Base-by-base conservation (phyloP, 2,113 vertebrate species). In the Picathartes gymnocephalus region DNA sequence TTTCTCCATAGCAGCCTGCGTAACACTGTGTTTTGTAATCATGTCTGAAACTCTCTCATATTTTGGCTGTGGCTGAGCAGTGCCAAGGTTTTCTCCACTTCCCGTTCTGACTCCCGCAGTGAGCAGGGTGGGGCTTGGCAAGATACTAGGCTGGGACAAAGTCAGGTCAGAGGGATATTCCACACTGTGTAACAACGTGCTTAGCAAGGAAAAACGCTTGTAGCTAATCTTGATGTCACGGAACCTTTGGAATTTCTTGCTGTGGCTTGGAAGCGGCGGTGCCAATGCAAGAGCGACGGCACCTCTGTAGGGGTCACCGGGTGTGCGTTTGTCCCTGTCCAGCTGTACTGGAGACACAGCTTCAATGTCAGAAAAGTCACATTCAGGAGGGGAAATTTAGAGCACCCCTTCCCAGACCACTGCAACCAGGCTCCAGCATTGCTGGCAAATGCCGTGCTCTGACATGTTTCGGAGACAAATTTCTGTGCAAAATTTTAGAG, bases 381-480 rank as follows among this genome's bases (percentile, higher is more conserved):
- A 7, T 30, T 56, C 18, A 48, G 21, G 13, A 84, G 42, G 33
- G 40, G 69, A 88, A 81, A 65, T 17, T 70, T 27, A 19, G 37
- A 50, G 19, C 19, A 51, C 1, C 4, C 15, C 83, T 68, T 58
- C 7, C 20, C 40, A 80, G 25, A 17, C 37, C 25, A 5, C 20
- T 40, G 23, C 20, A 74, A 7, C 6, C 17, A 42, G 30, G 28
- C 13, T 48, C 30, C 54, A 39, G 37, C 2, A 1, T 13, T 4
- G 0, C 15, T 54, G 39, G 22, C 8, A 35, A 37, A 58, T 14
- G 6, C 16, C 44, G 17, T 15, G 21, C 19, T 71, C 47, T 54
- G 24, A 50, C 22, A 42, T 0, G 0, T 45, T 58, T 24, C 19
- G 19, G 7, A 37, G 28, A n/a, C 7, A 16, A 17, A 13, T 71